Evolutionary conservation across 2,888 invertebrate genomes (phyloP).

Genomic region (Syrphus vitripennis): DNA sequence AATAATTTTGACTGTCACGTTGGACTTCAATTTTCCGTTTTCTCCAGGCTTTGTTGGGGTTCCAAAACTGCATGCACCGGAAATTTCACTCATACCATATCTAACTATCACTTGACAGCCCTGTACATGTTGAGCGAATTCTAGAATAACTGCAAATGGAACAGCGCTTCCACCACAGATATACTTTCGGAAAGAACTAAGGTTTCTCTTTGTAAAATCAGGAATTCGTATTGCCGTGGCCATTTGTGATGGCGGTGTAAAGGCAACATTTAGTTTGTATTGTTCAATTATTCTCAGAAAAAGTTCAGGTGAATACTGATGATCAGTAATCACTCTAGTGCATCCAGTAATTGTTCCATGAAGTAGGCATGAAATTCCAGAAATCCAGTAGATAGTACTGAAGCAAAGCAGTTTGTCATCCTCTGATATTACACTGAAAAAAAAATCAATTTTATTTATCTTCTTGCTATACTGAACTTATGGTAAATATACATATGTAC

Average conservation of each 20-base stretch:
- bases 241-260: constrained; percentile 73
- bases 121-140: constrained; percentile 52
- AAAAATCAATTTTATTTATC: neutral
- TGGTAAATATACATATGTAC: neutral
- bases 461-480: neutral
- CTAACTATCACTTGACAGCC: constrained; percentile 58
- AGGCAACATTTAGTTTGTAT: constrained; percentile 60
- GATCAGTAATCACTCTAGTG: constrained; percentile 72
- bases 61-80: constrained; percentile 20
- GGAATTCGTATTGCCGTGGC: constrained; percentile 61
- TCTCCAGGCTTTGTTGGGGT: constrained; percentile 45
- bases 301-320: constrained; percentile 62
- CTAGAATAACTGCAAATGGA: constrained; percentile 53
- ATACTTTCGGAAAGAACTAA: constrained; percentile 66
- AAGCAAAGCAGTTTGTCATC: constrained; percentile 69
- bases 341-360: constrained; percentile 54
- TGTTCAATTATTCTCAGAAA: constrained; percentile 70
- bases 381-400: constrained; percentile 73
- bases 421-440: constrained; percentile 16
- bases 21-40: constrained; percentile 57
- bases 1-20: constrained; percentile 72
- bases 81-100: constrained; percentile 73
- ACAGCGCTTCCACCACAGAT: constrained; percentile 71
- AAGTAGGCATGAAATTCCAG: constrained; percentile 65
- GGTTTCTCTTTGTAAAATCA: constrained; percentile 54